Evolutionary conservation across 2,888 invertebrate species (phyloP), one percentile per base, ranked within the genome.

Genomic region (Euproctis similis): DNA sequence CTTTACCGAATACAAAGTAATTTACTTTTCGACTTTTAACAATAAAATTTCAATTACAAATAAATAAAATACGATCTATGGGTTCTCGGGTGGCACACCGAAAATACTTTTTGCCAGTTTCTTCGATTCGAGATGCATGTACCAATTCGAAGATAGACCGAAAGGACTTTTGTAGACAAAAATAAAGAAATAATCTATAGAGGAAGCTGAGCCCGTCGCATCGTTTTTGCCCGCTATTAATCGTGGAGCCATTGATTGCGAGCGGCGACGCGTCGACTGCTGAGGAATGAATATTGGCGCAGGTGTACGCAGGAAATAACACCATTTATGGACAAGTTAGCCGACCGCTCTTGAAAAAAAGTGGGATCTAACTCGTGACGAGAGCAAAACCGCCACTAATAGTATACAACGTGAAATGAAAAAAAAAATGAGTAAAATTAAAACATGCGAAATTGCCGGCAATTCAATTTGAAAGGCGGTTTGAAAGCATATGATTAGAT

Each of bases 401-500:
- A 66, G 66, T 66, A 57, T n/a, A n/a, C n/a, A n/a, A n/a, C n/a
- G n/a, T n/a, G n/a, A n/a, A n/a, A n/a, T n/a, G n/a, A n/a, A n/a
- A n/a, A n/a, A n/a, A n/a, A n/a, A 37, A 38, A 4, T 12, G 29
- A 12, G 28, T 52, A 46, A 57, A 60, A 51, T 41, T 51, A 54
- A 48, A 58, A 70, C 64, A 66, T 62, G 64, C 67, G 61, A 69
- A 67, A 66, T 60, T 40, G 55, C 43, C 47, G 52, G 60, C 59
- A 60, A 69, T 64, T 62, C 59, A 53, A 50, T 64, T 69, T 66
- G 66, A 74, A 69, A 72, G 65, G 59, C 48, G 45, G 57, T 60
- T 67, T 69, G 68, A 75, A 74, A 74, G 75, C 66, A 66, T 64
- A 65, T 67, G 63, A 73, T 76, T 74, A 72, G 66, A 69, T 61